These are phyloP conservation scores for Idaea aversata DNA, from an alignment of 2,888 invertebrate species.

Conservation along the genomic window DNA sequence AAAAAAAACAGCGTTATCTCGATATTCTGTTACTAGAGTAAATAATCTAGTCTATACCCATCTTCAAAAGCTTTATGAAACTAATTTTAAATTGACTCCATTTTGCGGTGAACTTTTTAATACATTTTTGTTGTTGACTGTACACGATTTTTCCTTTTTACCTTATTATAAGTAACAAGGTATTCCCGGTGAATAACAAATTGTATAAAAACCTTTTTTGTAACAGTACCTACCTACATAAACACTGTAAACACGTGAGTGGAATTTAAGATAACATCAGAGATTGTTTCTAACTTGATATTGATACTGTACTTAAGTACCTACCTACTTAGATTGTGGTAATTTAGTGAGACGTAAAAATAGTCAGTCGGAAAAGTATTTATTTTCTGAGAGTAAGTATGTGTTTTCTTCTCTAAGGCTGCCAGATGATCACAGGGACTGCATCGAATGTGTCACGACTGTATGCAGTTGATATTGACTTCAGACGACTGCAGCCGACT, in stretches of 20 bases:
- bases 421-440: no score
- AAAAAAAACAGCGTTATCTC: no score
- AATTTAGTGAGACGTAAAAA: not conserved
- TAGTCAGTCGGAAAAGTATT: not conserved
- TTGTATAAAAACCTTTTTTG: not conserved
- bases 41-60: no score
- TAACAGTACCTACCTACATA: not conserved
- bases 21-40: no score
- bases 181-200: not conserved
- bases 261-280: not conserved
- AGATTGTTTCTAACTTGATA: not conserved
- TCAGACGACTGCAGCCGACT: no score
- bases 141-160: not conserved
- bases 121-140: not conserved
- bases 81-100: not conserved
- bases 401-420: no score
- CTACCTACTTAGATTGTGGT: not conserved
- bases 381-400: no score
- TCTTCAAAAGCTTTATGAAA: not conserved
- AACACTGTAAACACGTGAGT: not conserved
- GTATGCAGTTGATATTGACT: no score
- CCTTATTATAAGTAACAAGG: not conserved
- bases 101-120: not conserved
- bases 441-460: no score
- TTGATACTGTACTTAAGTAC: not conserved